Base-by-base conservation (phyloP, 2,888 invertebrate genomes). In the Caenorhabditis zanzibari region DNA sequence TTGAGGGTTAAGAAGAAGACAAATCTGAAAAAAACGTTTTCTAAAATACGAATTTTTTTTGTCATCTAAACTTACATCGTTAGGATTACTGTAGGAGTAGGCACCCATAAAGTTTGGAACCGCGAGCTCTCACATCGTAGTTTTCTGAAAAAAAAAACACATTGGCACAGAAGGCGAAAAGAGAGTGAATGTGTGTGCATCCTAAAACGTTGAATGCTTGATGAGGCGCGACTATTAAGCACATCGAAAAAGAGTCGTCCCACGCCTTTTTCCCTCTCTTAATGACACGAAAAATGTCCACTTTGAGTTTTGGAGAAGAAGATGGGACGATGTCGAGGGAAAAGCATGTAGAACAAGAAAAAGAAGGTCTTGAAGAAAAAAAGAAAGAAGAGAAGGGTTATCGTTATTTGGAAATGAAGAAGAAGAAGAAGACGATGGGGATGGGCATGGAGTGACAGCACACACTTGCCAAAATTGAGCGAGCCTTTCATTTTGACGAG, bases 161-260 rank as follows among this genome's bases (percentile, higher is more conserved):
- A 41, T 22, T 44, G 58, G 28, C 49, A 38, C 63, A 63, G 59
- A 59, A 44, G 44, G 73, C 49, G 22, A 59, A 58, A 72, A 61
- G 26, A 54, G 28, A 72, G 24, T 26, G 28, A 75, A 63, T 38
- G 63, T 56, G 76, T 72, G 22, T n/a, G 61, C 24, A 2, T 32
- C 38, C 38, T 61, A 73, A n/a, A 56, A 76, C 56, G 59, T 66
- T 80, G 81, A 81, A 81, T 81, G 49, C 56, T 68, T 68, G 61
- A 73, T 81, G 81, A 81, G 72, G 38, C 19, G 26, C 35, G 26
- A 52, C 68, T 32, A 59, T 47, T 71, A 44, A 58, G 41, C n/a
- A 32, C 54, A 56, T 35, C 19, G 52, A 54, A 19, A 24, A 56
- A 44, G 56, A 26, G 24, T 44, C 41, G 14, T 41, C 61, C 44